Conservation (phyloP, 2,888 invertebrate genomes). For the Tanypteryx hageni region DNA sequence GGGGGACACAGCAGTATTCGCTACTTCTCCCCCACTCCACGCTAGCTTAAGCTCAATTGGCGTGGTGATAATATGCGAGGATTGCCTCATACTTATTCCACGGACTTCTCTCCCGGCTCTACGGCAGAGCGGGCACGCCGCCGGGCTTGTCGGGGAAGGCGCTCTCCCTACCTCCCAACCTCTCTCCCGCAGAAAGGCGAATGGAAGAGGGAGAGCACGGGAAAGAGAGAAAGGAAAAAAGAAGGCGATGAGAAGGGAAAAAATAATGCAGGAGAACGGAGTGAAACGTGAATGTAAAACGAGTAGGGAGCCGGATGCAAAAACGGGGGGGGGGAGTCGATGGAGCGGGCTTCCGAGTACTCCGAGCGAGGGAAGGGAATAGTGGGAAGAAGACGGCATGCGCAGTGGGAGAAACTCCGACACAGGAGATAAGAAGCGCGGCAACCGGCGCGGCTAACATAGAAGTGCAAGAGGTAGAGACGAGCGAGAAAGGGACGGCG, state of each 20-base stretch:
- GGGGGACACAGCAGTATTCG: neutral
- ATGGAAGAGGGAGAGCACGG: neutral
- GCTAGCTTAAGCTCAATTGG: neutral
- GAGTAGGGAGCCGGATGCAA: neutral
- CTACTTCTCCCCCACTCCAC: neutral
- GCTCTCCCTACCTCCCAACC: neutral
- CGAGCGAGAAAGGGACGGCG: neutral
- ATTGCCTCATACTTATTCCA: slow-evolving; percentile 32
- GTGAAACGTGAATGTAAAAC: slow-evolving; percentile 31
- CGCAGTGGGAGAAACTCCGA: slow-evolving; percentile 2
- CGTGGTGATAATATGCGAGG: slow-evolving; percentile 8
- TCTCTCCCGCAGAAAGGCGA: neutral
- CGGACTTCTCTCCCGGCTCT: neutral
- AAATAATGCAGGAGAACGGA: neutral
- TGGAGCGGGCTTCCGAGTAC: slow-evolving; percentile 19
- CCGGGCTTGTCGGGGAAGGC: neutral
- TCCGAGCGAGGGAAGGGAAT: neutral
- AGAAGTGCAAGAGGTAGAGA: slow-evolving; percentile 18
- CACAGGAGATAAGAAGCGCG: slow-evolving; percentile 7
- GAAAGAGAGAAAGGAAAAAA: neutral
- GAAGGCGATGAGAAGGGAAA: neutral
- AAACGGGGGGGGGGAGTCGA: neutral
- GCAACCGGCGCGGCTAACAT: slow-evolving; percentile 44
- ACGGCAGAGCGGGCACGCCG: neutral
- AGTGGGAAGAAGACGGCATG: neutral